These are phyloP conservation scores for Otus sunia DNA, from an alignment of 2,113 vertebrate species.

Conservation along the genomic window DNA sequence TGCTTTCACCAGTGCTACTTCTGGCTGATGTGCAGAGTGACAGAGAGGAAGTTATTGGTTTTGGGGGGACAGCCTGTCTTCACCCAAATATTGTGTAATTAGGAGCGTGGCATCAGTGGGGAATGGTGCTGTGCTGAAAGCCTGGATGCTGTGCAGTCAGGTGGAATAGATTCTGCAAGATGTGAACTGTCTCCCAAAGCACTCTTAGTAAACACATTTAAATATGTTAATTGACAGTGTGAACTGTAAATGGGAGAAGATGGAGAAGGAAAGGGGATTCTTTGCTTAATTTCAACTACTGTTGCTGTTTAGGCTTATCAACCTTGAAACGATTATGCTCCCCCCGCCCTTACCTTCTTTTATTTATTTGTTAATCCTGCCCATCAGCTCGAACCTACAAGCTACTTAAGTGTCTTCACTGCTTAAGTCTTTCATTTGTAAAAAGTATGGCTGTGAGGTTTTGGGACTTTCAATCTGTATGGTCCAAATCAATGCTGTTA, in stretches of 20 bases:
- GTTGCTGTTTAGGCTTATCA: not conserved
- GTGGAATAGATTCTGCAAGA: not conserved
- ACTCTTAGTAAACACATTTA: not conserved
- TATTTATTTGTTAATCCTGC: not conserved
- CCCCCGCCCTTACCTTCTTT: not conserved
- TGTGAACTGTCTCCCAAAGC: not conserved
- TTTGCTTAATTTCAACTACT: not conserved
- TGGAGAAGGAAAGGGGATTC: not conserved
- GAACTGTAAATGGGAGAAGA: not conserved
- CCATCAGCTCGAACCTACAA: rapidly evolving
- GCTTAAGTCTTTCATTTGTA: not conserved
- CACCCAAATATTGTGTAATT: not conserved
- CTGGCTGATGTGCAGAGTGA: not conserved
- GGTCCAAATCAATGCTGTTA: not conserved
- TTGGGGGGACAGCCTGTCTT: not conserved
- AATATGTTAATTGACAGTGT: not conserved
- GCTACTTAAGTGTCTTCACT: not conserved
- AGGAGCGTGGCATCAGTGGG: not conserved
- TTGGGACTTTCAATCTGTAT: not conserved
- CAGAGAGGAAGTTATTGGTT: not conserved
- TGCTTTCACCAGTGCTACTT: not conserved
- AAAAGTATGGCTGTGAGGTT: not conserved
- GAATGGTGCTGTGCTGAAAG: not conserved
- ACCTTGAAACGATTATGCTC: not conserved
- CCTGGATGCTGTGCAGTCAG: rapidly evolving